Evolutionary conservation across 35 echinoderm and acorn worm genomes (phyloP).

Genomic region (Heliocidaris erythrogramma): DNA sequence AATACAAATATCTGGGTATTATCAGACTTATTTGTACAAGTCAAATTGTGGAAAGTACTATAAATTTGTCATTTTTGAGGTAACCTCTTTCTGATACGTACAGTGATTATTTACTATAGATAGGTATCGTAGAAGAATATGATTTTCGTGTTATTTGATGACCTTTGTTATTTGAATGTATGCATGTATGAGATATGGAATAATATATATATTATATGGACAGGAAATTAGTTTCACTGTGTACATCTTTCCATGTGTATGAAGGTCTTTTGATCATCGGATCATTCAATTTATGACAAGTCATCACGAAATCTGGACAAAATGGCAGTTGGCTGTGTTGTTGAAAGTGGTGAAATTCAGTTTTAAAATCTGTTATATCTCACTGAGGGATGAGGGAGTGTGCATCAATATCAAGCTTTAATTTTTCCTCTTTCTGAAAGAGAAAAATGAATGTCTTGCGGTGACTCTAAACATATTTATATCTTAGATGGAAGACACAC

Average conservation of each 20-base stretch:
- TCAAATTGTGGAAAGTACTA: neutral
- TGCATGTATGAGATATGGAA: neutral
- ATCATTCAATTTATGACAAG: too few relatives aligned
- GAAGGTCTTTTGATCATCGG: too few relatives aligned
- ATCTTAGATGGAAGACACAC: too few relatives aligned
- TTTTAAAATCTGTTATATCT: too few relatives aligned
- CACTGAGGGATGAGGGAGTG: too few relatives aligned
- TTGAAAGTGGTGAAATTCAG: too few relatives aligned
- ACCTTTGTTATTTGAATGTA: neutral
- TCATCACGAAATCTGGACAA: too few relatives aligned
- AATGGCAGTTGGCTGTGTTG: too few relatives aligned
- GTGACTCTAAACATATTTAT: too few relatives aligned
- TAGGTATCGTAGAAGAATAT: neutral
- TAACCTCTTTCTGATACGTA: neutral
- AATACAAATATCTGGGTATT: neutral
- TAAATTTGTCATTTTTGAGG: neutral
- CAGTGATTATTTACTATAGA: neutral
- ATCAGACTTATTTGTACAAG: neutral
- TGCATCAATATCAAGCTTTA: too few relatives aligned
- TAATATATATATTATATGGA: slow-evolving; percentile 30
- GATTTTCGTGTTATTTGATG: neutral
- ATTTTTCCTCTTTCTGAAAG: too few relatives aligned
- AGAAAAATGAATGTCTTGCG: too few relatives aligned
- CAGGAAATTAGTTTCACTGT: neutral
- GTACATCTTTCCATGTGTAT: neutral